Evolutionary conservation across 1,140 invertebrate species (phyloP).

Genomic region (Drosophila mojavensis): DNA sequence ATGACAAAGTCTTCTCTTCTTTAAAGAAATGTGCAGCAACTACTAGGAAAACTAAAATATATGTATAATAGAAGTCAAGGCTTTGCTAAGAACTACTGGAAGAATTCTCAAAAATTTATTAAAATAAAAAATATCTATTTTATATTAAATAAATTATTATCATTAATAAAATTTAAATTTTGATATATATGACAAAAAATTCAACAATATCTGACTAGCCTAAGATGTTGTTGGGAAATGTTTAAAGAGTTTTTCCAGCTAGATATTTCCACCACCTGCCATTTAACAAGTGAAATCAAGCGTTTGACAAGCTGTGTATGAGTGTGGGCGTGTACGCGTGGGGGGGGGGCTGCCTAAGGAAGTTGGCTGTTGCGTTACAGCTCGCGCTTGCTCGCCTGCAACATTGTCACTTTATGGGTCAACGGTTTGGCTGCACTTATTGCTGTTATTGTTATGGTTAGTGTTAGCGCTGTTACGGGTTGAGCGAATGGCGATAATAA

Average conservation of each 20-base stretch:
- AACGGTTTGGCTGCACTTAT: constrained; percentile 71
- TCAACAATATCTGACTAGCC: too few species aligned
- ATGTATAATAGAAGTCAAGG: too few species aligned
- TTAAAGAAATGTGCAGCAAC: background rate
- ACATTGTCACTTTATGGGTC: constrained; percentile 77
- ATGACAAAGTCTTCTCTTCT: background rate
- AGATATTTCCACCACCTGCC: constrained; percentile 1
- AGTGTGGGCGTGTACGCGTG: background rate
- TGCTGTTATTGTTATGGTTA: constrained; percentile 74
- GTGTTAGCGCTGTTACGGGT: constrained; percentile 57
- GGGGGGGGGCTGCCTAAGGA: constrained; percentile 8
- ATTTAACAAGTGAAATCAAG: constrained; percentile 22
- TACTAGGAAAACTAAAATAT: background rate
- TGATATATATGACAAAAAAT: too few species aligned
- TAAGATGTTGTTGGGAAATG: background rate
- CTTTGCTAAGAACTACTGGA: too few species aligned
- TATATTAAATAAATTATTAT: too few species aligned
- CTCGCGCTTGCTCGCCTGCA: constrained; percentile 46
- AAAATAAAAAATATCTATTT: too few species aligned
- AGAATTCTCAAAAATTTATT: too few species aligned
- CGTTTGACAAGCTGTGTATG: constrained; percentile 18
- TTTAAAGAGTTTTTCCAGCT: background rate
- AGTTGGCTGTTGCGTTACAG: background rate
- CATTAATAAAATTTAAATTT: too few species aligned
- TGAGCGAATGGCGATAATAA: constrained; percentile 68